Conservation (phyloP, 2,113 vertebrate species). For the Tiliqua scincoides region DNA sequence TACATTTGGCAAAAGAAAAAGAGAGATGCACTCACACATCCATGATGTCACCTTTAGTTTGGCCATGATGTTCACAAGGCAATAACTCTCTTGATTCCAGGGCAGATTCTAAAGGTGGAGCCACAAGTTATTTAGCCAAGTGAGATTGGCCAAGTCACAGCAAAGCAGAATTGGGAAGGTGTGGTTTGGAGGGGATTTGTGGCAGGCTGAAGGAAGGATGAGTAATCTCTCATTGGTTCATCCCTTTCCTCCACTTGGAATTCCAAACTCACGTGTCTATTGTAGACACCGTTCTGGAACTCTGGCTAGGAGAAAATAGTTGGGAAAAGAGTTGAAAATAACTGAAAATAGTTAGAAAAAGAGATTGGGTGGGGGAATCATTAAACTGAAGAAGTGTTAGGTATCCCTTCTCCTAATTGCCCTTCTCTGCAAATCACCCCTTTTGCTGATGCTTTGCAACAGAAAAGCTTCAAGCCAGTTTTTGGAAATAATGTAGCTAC, state of each 20-base stretch:
- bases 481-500: background rate
- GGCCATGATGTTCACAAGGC: too few species aligned
- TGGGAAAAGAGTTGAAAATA: too few species aligned
- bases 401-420: background rate
- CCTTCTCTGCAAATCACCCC: background rate
- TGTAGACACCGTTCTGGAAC: background rate
- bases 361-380: background rate
- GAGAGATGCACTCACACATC: too few species aligned
- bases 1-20: too few species aligned
- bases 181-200: background rate
- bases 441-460: background rate
- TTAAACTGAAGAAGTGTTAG: background rate
- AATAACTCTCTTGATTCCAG: too few species aligned
- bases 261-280: background rate
- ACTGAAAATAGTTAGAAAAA: too few species aligned
- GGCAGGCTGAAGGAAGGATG: background rate
- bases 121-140: too few species aligned
- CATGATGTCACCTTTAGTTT: too few species aligned
- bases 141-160: too few species aligned
- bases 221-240: background rate
- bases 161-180: too few species aligned
- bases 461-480: background rate
- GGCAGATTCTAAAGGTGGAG: too few species aligned
- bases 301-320: background rate
- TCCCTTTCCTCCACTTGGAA: background rate